Base-by-base conservation (phyloP, 2,888 invertebrate species). In the Cryptus armator region DNA sequence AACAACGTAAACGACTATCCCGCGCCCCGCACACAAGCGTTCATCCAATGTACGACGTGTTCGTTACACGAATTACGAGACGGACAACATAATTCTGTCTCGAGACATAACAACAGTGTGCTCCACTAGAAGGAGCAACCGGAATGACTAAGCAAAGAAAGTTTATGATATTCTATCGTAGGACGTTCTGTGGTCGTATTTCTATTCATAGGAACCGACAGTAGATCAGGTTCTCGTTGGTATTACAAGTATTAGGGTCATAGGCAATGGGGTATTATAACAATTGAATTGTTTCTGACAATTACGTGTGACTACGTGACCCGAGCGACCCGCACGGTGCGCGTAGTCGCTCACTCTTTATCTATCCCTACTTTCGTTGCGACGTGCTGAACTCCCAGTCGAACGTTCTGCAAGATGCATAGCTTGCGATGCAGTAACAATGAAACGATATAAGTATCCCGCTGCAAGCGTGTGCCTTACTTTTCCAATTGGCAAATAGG, bases 201-300 rank as follows among this genome's bases (percentile, higher is more conserved):
- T 51, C 44, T 44, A 70, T 77, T 70, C 24, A 62, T 10, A 46
- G 24, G 16, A 37, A 14, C 62, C 43, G 32, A 5, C 12, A 29
- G 44, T 67, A 44, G 64, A 64, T 44, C 48, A 66, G 59, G 43
- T 68, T 78, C 64, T 62, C 59, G 37, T 74, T 48, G 37, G 46
- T 62, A 72, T 66, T 62, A 48, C 44, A 24, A 44, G 43, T 66
- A 68, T 70, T 53, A 53, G 70, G 83, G 59, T 75, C 66, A 56
- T 19, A 37, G 24, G 43, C 80, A 80, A 71, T 62, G 32, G 46
- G 32, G 37, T 71, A 81, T 70, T 68, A 70, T 67, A 85, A 85
- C 81, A 75, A 85, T 81, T 81, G 78, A 81, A 85, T 78, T 82
- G 78, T 82, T 81, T 68, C 81, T 48, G 64, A 74, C 78, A 85